Evolutionary conservation across 2,113 vertebrate species (phyloP).

Genomic region (Laterallus jamaicensis): DNA sequence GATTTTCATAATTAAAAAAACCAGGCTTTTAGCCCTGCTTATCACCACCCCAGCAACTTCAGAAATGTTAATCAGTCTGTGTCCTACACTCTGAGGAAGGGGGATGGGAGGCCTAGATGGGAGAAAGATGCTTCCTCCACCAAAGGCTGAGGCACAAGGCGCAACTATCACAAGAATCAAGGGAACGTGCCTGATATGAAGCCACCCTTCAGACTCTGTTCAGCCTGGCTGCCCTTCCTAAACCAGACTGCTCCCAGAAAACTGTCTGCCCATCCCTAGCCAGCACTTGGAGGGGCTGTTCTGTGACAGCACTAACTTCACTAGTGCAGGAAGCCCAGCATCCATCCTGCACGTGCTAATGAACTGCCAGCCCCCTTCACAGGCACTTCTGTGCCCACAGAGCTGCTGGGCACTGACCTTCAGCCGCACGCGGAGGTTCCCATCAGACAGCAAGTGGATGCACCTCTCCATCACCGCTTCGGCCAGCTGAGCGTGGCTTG

Average conservation of each 20-base stretch:
- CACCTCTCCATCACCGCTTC: slow-evolving; percentile 89
- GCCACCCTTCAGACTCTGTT: not conserved
- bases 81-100: not conserved
- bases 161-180: not conserved
- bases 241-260: not conserved
- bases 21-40: slow-evolving; percentile 34
- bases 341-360: rapidly evolving
- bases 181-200: not conserved
- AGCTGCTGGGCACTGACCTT: slow-evolving; percentile 75
- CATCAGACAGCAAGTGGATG: slow-evolving; percentile 85
- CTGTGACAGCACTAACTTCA: not conserved
- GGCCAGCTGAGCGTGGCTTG: slow-evolving; percentile 80
- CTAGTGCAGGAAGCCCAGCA: not conserved
- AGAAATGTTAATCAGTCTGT: not conserved
- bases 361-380: not conserved
- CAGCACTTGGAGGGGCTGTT: not conserved
- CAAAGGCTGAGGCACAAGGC: not conserved
- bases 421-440: slow-evolving; percentile 80
- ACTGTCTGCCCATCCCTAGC: not conserved
- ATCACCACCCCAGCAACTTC: slow-evolving; percentile 36
- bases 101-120: slow-evolving; percentile 20
- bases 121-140: not conserved
- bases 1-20: slow-evolving; percentile 32
- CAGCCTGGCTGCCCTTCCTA: not conserved
- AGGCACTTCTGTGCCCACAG: not conserved